Evolutionary conservation across 2,113 vertebrate genomes (phyloP), one percentile per base, ranked within the genome.

Genomic region (Calidris pygmaea): DNA sequence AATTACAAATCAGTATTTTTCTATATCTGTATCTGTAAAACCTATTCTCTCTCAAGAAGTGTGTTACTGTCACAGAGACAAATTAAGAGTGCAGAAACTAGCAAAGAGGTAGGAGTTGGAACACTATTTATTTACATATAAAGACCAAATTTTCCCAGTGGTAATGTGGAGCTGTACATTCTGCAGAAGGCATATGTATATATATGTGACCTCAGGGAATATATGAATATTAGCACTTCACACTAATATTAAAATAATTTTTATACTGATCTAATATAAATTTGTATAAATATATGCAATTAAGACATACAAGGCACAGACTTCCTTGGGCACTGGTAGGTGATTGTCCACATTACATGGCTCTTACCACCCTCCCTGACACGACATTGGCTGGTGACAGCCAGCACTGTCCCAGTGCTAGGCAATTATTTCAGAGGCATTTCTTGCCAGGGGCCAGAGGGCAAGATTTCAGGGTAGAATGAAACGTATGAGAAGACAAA

Each of bases 321-420:
- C 4, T 52, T n/a, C 24, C 2, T n/a, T 2, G 1, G 19, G 5
- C 7, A 16, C 11, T 27, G 43, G 9, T 32, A 53, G 0, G 0
- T 56, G 39, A 27, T 4, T 47, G 5, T 20, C 19, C 19, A 29
- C 7, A 6, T 37, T 10, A 60, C 6, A 15, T 3, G 22, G 8
- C 11, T 68, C 47, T 22, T 58, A 14, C 9, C 16, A 18, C 10
- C 8, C 10, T 41, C 18, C 26, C 12, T 45, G 48, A 22, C 20
- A 5, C 2, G 11, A 11, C 3, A 0, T 3, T n/a, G 39, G 16
- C 5, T 62, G 0, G 1, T 39, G 37, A 1, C 21, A 72, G 7
- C 4, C 13, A 60, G 10, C 47, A 29, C 22, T n/a, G 15, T 7
- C 27, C 8, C 32, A n/a, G 1, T 7, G 11, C 6, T 21, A 67